Evolutionary conservation across 2,888 invertebrate genomes (phyloP).

Genomic region (Elgonia sp.): DNA sequence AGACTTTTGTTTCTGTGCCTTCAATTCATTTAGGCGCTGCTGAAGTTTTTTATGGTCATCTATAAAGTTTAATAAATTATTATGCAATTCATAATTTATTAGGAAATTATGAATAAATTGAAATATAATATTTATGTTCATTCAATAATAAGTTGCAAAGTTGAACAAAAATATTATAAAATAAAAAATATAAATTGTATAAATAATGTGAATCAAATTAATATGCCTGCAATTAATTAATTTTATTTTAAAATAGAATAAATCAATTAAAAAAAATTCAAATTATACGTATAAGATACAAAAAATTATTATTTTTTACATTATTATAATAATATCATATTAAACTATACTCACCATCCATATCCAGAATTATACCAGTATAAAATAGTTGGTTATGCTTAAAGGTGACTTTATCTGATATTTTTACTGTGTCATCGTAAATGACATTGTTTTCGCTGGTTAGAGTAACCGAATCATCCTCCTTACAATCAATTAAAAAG

Average conservation of each 20-base stretch:
- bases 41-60: conserved; percentile 19
- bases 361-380: not conserved
- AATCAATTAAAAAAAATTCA: not conserved
- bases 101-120: not conserved
- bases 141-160: conserved; percentile 12
- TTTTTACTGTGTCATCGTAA: conserved; percentile 35
- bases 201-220: not conserved
- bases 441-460: conserved; percentile 17
- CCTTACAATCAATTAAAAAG: conserved; percentile 31
- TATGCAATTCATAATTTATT: not conserved
- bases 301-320: not conserved
- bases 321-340: not conserved
- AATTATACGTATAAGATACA: not conserved
- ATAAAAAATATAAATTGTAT: not conserved
- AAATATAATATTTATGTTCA: not conserved
- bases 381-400: conserved; percentile 13
- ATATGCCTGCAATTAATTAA: not conserved
- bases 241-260: not conserved
- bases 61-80: not conserved
- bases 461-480: conserved; percentile 29
- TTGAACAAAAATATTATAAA: not conserved
- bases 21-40: conserved; percentile 15
- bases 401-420: conserved; percentile 26
- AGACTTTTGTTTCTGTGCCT: conserved; percentile 26
- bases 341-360: conserved; percentile 9